Conservation (phyloP, 2,113 vertebrate species). For the Girardinichthys multiradiatus region DNA sequence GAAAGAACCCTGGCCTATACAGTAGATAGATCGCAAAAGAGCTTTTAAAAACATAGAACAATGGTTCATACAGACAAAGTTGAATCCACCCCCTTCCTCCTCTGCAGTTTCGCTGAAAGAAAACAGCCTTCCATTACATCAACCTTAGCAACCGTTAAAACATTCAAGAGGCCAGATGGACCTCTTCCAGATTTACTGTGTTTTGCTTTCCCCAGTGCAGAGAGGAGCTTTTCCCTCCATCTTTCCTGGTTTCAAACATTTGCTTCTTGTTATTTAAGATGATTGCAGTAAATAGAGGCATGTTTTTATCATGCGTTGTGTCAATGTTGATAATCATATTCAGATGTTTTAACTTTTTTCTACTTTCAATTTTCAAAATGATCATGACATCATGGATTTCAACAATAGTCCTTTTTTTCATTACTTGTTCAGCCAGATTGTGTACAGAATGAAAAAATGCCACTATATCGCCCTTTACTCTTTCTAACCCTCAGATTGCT, state of each 20-base stretch:
- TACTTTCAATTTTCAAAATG: conserved; percentile 4
- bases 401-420: not conserved
- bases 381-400: conserved; percentile 6
- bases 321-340: conserved; percentile 16
- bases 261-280: conserved; percentile 39
- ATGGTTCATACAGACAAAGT: conserved; percentile 46
- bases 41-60: conserved; percentile 53
- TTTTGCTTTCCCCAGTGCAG: conserved; percentile 48
- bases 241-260: conserved; percentile 31
- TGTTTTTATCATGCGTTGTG: conserved; percentile 14
- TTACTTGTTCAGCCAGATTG: conserved; percentile 19
- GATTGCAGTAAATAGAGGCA: conserved; percentile 28
- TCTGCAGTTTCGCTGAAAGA: conserved; percentile 51
- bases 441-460: conserved; percentile 3
- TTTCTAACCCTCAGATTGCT: conserved; percentile 6
- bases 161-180: conserved; percentile 61
- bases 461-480: conserved; percentile 1
- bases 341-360: conserved; percentile 10
- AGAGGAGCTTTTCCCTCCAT: conserved; percentile 46
- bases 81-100: conserved; percentile 34
- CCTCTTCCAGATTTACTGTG: conserved; percentile 58
- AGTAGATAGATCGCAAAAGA: conserved; percentile 14
- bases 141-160: conserved; percentile 77
- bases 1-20: conserved; percentile 30
- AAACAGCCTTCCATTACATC: conserved; percentile 76